A percentile compares a stretch with the other conserved stretches of the same genome.
These are phyloP conservation scores for Brevimyrus niger DNA, from an alignment of 2,113 vertebrate species.

Conservation along the genomic window DNA sequence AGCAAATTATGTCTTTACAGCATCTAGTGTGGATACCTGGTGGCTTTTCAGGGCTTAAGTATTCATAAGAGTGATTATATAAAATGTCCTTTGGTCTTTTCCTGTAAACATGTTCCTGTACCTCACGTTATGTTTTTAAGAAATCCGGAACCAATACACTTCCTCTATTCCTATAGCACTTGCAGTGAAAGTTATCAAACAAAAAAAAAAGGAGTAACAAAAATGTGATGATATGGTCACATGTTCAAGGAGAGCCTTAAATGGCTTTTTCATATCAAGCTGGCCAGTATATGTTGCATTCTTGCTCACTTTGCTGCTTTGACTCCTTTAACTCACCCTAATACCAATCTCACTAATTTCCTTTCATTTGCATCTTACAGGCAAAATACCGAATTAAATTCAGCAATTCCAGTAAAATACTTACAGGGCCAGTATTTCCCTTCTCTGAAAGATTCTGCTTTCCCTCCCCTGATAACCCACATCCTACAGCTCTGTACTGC, in stretches of 20 bases:
- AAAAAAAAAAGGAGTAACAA: not conserved
- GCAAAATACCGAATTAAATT: not conserved
- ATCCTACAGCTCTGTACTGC: not conserved
- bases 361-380: not conserved
- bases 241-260: not conserved
- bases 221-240: not conserved
- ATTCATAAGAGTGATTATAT: not conserved
- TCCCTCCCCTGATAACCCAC: not conserved
- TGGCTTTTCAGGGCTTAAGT: not conserved
- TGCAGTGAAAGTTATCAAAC: not conserved
- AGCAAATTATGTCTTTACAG: not conserved
- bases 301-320: not conserved
- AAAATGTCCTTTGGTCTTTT: not conserved
- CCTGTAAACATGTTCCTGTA: not conserved
- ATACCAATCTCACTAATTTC: not conserved
- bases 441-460: not conserved
- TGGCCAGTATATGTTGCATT: not conserved
- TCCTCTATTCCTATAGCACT: not conserved
- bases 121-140: not conserved
- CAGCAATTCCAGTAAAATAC: not conserved
- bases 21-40: not conserved
- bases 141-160: not conserved
- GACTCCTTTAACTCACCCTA: not conserved
- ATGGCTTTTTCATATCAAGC: not conserved
- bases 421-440: not conserved